phyloP scores from a whole-genome alignment of 2,888 invertebrate genomes.

The Cremastinae sp. region DNA sequence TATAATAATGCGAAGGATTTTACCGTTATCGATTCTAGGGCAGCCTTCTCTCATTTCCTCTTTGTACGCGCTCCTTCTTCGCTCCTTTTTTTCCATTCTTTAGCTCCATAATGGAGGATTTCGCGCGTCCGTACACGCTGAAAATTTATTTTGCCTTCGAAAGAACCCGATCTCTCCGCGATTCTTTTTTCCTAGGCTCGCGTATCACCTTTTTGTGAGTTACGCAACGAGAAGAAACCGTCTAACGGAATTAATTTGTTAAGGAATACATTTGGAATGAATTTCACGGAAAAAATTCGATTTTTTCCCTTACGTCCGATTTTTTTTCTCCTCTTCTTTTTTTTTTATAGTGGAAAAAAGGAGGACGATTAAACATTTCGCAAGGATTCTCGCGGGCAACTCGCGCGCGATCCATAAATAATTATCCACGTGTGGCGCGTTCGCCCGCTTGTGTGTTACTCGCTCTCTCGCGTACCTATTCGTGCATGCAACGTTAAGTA shows the following conservation, averaged over 20 bases:
- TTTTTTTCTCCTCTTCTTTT: background rate
- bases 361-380: slow-evolving; percentile 31
- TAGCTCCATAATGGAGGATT: background rate
- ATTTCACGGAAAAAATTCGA: too few species aligned
- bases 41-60: background rate
- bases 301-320: background rate
- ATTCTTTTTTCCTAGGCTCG: too few species aligned
- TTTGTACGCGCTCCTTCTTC: too few species aligned
- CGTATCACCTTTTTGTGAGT: too few species aligned
- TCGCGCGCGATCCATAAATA: slow-evolving; percentile 44
- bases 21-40: slow-evolving; percentile 26
- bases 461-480: slow-evolving; percentile 38
- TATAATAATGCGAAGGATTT: slow-evolving; percentile 10
- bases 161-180: too few species aligned
- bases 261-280: background rate
- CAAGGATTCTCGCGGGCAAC: slow-evolving; percentile 36
- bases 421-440: slow-evolving; percentile 38
- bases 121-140: background rate
- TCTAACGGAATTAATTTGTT: background rate
- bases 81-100: background rate
- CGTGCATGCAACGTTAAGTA: slow-evolving; percentile 56
- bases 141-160: background rate
- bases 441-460: slow-evolving; percentile 30
- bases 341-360: background rate
- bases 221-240: too few species aligned